Percentiles rank a stretch among this genome's conserved stretches.
phyloP scores from a whole-genome alignment of 2,797 vertebrate species.

The Muscicapa striata region DNA sequence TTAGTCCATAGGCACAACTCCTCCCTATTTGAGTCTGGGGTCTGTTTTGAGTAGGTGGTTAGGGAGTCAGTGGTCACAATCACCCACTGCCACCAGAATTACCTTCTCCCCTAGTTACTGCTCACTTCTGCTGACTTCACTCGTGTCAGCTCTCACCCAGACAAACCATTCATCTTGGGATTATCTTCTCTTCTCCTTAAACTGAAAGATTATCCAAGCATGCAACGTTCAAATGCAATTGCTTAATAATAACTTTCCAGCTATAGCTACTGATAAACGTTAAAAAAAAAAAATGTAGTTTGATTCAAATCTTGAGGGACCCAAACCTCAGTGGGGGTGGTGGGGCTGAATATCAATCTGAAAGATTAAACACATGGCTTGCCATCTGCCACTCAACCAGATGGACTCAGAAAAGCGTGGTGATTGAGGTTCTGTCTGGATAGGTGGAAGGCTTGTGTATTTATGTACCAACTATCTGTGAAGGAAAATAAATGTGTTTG shows the following conservation, averaged over 20 bases:
- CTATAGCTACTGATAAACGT: neutral
- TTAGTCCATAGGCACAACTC: no score
- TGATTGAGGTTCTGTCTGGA: neutral
- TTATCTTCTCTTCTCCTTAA: neutral
- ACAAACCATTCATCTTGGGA: neutral
- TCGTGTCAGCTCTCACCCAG: neutral
- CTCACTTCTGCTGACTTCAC: neutral
- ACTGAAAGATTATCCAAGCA: neutral
- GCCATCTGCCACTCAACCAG: neutral
- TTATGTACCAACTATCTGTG: neutral
- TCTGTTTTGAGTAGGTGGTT: neutral
- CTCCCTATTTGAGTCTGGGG: no score
- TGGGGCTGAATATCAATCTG: neutral
- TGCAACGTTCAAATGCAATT: neutral
- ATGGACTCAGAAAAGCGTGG: neutral
- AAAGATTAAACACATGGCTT: neutral
- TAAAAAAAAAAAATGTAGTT: neutral
- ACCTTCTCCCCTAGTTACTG: neutral
- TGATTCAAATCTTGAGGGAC: neutral
- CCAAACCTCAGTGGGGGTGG: accelerated
- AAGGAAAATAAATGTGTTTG: neutral
- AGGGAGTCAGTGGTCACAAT: accelerated
- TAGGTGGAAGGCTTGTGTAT: neutral
- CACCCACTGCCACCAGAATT: accelerated
- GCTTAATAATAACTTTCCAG: neutral